Base-by-base conservation (phyloP, 2,113 vertebrate species). In the Donacobius atricapilla region DNA sequence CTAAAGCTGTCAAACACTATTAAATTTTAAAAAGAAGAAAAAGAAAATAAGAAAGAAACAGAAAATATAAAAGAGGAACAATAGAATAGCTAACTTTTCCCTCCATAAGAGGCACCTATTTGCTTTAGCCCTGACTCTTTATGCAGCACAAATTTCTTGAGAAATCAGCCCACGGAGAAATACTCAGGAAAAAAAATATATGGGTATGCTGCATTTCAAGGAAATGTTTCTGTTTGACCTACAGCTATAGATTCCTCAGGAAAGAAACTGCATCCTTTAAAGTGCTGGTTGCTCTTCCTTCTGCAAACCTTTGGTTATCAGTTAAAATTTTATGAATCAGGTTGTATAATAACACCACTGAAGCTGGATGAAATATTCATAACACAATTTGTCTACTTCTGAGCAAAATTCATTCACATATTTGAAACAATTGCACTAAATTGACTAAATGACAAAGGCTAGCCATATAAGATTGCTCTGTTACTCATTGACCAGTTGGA, bases 1-100 rank as follows among this genome's bases (percentile, higher is more conserved):
- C 54, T 87, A 82, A 91, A 39, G 64, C 40, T 87, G 42, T 94
- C 50, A 56, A 94, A 89, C 4, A 25, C 47, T 90, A n/a, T 73
- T 90, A 91, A 47, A 47, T 45, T 45, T 45, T 21, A 78, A 44
- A n/a, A n/a, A n/a, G n/a, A n/a, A n/a, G n/a, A n/a, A n/a, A n/a
- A n/a, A 16, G 11, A 50, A 3, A n/a, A 40, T 40, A n/a, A 16
- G 15, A 50, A 3, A n/a, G 10, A 54, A 7, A 50, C 4, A 30
- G 6, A 71, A 61, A 61, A 31, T 42, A 71, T 8, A 42, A 31
- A 42, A 13, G 4, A 45, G 2, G 22, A 63, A 44, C 13, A 61
- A 50, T n/a, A n/a, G 61, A 85, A 79, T 39, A 84, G 40, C 18
- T 35, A 73, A 33, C 15, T 54, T 71, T 64, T 70, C 28, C 13